Evolutionary conservation across 1,140 invertebrate genomes (phyloP), one percentile per base, ranked within the genome.

Genomic region (Macrobrachium rosenbergii): DNA sequence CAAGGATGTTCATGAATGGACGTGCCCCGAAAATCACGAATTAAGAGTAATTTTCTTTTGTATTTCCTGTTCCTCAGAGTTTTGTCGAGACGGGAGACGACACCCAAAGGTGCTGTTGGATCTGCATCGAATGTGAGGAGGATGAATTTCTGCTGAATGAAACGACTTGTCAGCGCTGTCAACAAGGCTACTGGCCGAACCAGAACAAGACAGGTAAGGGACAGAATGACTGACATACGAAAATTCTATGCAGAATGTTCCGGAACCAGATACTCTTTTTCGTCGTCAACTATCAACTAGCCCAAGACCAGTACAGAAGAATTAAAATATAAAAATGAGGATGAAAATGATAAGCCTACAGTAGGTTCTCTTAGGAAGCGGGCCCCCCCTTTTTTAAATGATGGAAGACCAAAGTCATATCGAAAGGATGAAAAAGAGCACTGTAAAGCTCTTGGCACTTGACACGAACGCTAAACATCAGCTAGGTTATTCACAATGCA

Each of bases 91-190:
- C 80, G 3, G 83, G 82, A 12, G 89, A 88, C 23, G 73, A 80
- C 28, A 80, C 58, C 0, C 82, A 86, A 43, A 72, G 60, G 69
- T 96, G 95, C 91, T 96, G 95, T 91, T 96, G 95, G 95, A 93
- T 94, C 8, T 96, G 96, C 91, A 94, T 94, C 3, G 91, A 92
- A 11, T 96, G 95, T 91, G 93, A 93, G 67, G 92, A 93, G 60
- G 93, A 95, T 88, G 93, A 95, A 90, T 94, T 94, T 81, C 91
- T 95, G 45, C 89, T 93, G 82, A 93, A 95, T 89, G 93, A 94
- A 90, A 93, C 92, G 75, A 93, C 93, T 0, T 95, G 95, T 90
- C 91, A 93, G 82, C 90, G 93, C 5, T 96, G 95, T 90, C 90
- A 91, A 2, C 90, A 92, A 21, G 95, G 95, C 17, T 94, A 92